Base-by-base conservation (phyloP, 35 echinoderm and acorn worm genomes). In the Anneissia japonica region DNA sequence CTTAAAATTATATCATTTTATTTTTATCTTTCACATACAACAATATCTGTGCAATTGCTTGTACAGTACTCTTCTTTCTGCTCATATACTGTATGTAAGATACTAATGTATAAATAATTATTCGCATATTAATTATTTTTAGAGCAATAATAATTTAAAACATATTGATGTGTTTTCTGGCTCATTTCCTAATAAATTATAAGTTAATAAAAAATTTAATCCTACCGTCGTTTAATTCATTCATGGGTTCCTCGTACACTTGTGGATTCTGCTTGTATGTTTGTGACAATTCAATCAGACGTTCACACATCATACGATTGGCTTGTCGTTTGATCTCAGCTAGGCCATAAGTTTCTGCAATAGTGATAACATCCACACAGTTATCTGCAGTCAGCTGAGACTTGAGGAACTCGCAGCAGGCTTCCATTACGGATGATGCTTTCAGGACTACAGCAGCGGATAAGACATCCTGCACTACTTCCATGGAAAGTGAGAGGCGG, bases 221-320 rank as follows among this genome's bases (percentile, higher is more conserved):
- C 51, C 26, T 64, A 64, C 51, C 51, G 26, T 64, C 51, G 26
- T 9, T 26, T 23, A 64, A 23, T 6, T 64, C 51, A 23, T 64
- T 23, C 11, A 64, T 64, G 21, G 51, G 19, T 64, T 64, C 51
- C 21, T 64, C 51, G 26, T 64, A 64, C 2, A 64, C 51, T 23
- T 64, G 51, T 64, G 51, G 83, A n/a, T 75, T 46, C 36, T 82
- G 79, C 34, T 82, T 82, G 46, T 89, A 96, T 16, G 93, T 92
- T 74, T 92, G 90, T 40, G 90, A 92, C 31, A 95, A 73, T 35
- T 89, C 90, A 28, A 96, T 96, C 29, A 96, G 87, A 39, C 90
- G 72, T 81, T 92, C 87, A 85, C 90, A 92, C 87, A 96, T 91
- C 4, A 92, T 77, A 31, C 83, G 79, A 30, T 92, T 96, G 0